Base-by-base conservation (phyloP, 2,797 vertebrate species). In the Strix occidentalis region DNA sequence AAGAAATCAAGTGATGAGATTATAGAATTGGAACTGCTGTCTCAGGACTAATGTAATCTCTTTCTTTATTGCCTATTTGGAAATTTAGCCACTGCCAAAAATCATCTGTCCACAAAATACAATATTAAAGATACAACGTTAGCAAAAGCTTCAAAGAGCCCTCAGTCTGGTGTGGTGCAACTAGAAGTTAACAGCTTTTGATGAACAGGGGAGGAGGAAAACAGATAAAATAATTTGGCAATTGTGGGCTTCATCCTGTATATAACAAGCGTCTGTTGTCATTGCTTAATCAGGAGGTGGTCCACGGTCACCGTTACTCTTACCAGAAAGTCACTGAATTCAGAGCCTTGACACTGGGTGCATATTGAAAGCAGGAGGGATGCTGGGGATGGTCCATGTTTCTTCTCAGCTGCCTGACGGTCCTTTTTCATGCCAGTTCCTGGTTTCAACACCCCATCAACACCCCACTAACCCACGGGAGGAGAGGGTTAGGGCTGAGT, bases 11-110 rank as follows among this genome's bases (percentile, higher is more conserved):
- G 70, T 54, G 45, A n/a, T 4, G 29, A 68, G 89, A 89, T 84
- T 81, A 75, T n/a, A 68, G 53, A 81, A 84, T 29, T 46, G 57
- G 56, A 88, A 29, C 86, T 95, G 84, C 77, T 93, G 53, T 84
- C 31, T 81, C 65, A 45, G 81, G 70, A 75, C 57, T 68, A 63
- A 86, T 46, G 43, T 15, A 54, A 92, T 93, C 46, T 53, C 10
- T 39, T 61, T 57, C 74, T 75, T 76, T 21, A 68, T 68, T 86
- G 77, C 35, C 31, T 70, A 1, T 66, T 88, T 66, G 39, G 84
- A 89, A 86, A 81, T 89, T 19, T 60, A 84, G 61, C 57, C 15
- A 9, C 72, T 31, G 26, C 66, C 60, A 46, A 66, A 80, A 31
- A 70, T 58, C 20, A 53, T 45, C 72, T 37, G 23, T 16, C 43